These are phyloP conservation scores for Sebastolobus altivelis DNA, from an alignment of 2,797 vertebrate species.

Conservation along the genomic window DNA sequence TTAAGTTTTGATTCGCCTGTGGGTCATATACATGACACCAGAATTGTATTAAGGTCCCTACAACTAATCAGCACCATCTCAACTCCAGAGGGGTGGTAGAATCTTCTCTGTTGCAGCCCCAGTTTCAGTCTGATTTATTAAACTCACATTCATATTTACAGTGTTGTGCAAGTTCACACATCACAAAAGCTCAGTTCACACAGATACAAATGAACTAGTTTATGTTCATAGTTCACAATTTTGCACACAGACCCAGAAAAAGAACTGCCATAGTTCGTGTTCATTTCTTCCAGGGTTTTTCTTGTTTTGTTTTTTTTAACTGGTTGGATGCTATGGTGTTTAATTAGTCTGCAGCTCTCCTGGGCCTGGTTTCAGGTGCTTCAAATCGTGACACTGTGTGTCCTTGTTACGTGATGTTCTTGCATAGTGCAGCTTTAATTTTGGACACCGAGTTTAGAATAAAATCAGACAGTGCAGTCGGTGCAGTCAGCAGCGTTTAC, in stretches of 20 bases:
- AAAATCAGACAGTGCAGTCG: constrained; percentile 45
- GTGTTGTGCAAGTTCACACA: too few relatives aligned
- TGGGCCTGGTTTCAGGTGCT: constrained; percentile 36
- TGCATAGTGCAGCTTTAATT: constrained; percentile 52
- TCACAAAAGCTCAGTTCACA: too few relatives aligned
- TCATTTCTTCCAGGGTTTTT: too few relatives aligned
- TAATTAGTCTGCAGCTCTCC: constrained; percentile 15
- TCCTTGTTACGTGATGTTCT: constrained; percentile 38
- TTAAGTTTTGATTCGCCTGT: background rate
- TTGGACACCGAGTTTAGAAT: constrained; percentile 16
- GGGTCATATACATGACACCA: background rate
- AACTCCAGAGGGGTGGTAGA: background rate
- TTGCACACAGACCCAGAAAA: too few relatives aligned
- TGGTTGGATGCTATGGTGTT: too few relatives aligned
- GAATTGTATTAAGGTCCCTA: background rate
- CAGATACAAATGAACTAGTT: too few relatives aligned
- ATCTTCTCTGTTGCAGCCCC: background rate
- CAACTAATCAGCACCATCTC: background rate
- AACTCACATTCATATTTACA: too few relatives aligned
- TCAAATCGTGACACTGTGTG: constrained; percentile 29
- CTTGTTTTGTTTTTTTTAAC: too few relatives aligned
- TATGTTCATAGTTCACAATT: too few relatives aligned
- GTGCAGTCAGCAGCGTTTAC: constrained; percentile 23
- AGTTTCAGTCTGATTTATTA: background rate
- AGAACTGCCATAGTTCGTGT: too few relatives aligned